Conservation (phyloP, 2,797 vertebrate species). For the Acridotheres tristis region DNA sequence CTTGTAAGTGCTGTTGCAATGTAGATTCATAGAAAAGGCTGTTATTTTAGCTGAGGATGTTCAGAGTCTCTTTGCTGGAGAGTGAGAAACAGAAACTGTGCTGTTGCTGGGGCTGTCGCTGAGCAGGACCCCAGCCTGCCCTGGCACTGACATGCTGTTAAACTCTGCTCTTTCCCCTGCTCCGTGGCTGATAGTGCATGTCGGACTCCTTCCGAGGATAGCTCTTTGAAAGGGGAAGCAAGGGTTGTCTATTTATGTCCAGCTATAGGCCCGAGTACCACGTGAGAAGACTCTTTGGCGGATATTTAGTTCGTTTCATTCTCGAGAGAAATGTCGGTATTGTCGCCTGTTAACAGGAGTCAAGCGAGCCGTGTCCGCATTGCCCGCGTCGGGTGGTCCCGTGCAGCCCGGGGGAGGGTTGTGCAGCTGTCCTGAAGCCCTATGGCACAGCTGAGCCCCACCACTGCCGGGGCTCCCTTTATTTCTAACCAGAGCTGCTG, state of each 20-base stretch:
- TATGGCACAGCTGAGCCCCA: background rate
- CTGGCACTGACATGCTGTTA: background rate
- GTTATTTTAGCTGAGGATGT: background rate
- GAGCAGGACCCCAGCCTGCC: background rate
- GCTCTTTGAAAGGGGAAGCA: background rate
- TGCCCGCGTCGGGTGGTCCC: rapidly evolving
- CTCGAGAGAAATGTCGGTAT: background rate
- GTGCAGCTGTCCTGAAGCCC: background rate
- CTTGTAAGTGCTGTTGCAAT: background rate
- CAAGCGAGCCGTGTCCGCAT: rapidly evolving
- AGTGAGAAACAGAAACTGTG: background rate
- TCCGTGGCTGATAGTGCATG: background rate
- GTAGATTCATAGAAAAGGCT: background rate
- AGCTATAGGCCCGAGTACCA: background rate
- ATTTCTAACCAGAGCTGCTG: background rate
- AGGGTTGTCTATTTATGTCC: background rate
- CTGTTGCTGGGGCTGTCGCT: background rate
- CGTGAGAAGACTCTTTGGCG: background rate
- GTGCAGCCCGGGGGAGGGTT: background rate
- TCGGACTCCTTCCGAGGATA: background rate
- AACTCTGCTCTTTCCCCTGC: background rate
- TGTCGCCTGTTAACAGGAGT: background rate
- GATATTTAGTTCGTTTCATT: background rate
- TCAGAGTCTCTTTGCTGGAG: background rate
- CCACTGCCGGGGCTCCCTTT: background rate